Evolutionary conservation across 2,888 invertebrate genomes (phyloP), one percentile per base, ranked within the genome.

Genomic region (Macaria liturata): DNA sequence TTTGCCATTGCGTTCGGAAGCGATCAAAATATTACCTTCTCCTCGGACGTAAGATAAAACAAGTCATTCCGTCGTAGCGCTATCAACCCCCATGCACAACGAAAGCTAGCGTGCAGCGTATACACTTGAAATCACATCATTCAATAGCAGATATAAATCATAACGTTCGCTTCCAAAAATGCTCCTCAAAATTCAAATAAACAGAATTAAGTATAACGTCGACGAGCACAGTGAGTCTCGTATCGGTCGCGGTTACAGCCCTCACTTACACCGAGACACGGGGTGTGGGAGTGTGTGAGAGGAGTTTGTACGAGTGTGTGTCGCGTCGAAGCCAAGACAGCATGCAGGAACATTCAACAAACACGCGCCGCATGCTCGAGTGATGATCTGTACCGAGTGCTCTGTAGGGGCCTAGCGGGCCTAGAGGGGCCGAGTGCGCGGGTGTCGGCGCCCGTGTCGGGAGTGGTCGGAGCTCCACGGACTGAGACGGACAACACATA

Each of bases 11-110:
- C 91, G 77, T 77, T 78, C 80, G 74, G 80, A 89, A 91, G 91
- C 91, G 81, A 84, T 83, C 79, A 79, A 84, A 86, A 84, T 79
- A 73, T 90, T 91, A 91, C 91, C 91, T 91, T 85, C 70, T 79
- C 76, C 78, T 79, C 72, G 75, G 80, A 76, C 75, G 78, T 75
- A 76, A 82, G 67, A 71, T 64, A 76, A 78, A 80, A 80, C 75
- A 82, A 81, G 74, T 84, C 90, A 91, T 91, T 90, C 88, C 86
- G 82, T 82, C 82, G 88, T 83, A 83, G 84, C 83, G 74, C 88
- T 89, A 91, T 83, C 80, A 89, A 89, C 77, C 87, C 90, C 91
- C 91, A 91, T 91, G 91, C 91, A 91, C 87, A 91, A 91, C 84
- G 84, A 90, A 91, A 91, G 91, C 91, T 86, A 90, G 90, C 91